Base-by-base conservation (phyloP, 2,797 vertebrate species). In the Etheostoma nigrum region DNA sequence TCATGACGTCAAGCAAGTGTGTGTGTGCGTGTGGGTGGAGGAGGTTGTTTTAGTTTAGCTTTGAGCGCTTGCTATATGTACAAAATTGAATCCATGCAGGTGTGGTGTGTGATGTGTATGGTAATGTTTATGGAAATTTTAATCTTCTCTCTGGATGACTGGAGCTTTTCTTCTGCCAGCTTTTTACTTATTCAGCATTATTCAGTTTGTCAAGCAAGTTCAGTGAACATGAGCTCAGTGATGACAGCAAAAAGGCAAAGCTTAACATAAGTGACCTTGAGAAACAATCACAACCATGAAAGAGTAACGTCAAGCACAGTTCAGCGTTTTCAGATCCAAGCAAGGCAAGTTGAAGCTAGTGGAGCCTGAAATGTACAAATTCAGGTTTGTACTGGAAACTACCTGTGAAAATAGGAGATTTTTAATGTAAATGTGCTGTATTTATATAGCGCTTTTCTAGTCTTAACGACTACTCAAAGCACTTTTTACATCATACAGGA, bases 221-320 rank as follows among this genome's bases (percentile, higher is more conserved):
- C 66, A 42, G 19, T 16, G 52, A 61, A 59, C 52, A 42, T 58
- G 75, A 72, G 69, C 78, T 76, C 71, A 30, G 47, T 51, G 48
- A 77, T 54, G 72, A 69, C 69, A 55, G 79, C n/a, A 19, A 67
- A 80, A 67, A 66, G 65, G 64, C 25, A 40, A 15, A 67, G 64
- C 70, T 79, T 69, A 45, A 72, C 61, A 67, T 4, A 14, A 66
- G 36, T 59, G 80, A 88, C 82, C 74, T 74, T 83, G 85, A 79
- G 57, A 53, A 55, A 47, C 40, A 82, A 53, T 86, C 14, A 75
- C 16, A 84, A 51, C 57, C 49, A 52, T 65, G 25, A 69, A 62
- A 73, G 16, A 85, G 25, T 42, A 60, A 58, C 18, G 10, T 47
- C 40, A 81, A 61, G 44, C 42, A 45, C 49, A 14, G 53, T 23